These are phyloP conservation scores for Caenorhabditis panamensis DNA, from an alignment of 2,888 invertebrate genomes.

Conservation along the genomic window DNA sequence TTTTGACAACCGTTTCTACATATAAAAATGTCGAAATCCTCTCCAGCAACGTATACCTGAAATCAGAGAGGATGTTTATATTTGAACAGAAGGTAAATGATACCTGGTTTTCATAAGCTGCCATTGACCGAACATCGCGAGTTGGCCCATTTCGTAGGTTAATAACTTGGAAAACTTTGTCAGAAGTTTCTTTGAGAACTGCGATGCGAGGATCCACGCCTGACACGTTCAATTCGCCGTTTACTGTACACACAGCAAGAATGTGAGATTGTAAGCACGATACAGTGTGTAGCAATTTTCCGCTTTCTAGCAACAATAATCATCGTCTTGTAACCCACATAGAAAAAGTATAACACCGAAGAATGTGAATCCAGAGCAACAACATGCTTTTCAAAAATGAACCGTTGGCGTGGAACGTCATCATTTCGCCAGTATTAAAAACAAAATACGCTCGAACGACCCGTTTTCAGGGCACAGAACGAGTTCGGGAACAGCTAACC, in stretches of 20 bases:
- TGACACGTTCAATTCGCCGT: conserved; percentile 67
- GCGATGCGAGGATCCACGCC: conserved; percentile 78
- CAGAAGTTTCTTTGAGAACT: conserved; percentile 57
- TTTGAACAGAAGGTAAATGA: no score
- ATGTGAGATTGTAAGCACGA: conserved; percentile 73
- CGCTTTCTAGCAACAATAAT: conserved; percentile 59
- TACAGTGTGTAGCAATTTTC: conserved; percentile 66
- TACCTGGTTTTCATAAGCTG: conserved; percentile 53
- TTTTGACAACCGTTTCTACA: conserved; percentile 47
- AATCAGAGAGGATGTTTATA: no score
- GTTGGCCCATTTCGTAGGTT: conserved; percentile 59
- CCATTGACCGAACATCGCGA: conserved; percentile 64
- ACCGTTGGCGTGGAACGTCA: conserved; percentile 59
- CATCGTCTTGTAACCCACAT: conserved; percentile 66
- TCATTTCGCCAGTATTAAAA: conserved; percentile 41
- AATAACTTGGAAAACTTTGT: conserved; percentile 40
- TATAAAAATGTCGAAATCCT: conserved; percentile 65
- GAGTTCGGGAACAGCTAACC: conserved; percentile 61
- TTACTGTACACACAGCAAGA: conserved; percentile 63
- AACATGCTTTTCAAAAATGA: conserved; percentile 54
- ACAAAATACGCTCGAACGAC: conserved; percentile 51
- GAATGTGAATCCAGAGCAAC: conserved; percentile 64
- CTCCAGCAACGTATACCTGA: conserved; percentile 63
- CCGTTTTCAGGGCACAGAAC: conserved; percentile 58
- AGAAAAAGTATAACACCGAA: conserved; percentile 61